Evolutionary conservation across 2,888 invertebrate genomes (phyloP).

Genomic region (Napeogenes sylphis): DNA sequence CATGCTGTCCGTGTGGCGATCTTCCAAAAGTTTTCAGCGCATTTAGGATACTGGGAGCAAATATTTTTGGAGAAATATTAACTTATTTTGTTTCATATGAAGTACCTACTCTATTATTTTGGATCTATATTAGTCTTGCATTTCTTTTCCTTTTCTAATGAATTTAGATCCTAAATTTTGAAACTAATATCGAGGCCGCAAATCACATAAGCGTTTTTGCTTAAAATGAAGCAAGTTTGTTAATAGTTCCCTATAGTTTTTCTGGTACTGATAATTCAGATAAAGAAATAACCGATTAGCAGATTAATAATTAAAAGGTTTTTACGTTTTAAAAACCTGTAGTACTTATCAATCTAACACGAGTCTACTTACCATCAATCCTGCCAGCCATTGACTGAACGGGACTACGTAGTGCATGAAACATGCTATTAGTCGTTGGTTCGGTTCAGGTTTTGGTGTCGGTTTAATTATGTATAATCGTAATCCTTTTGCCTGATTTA

Average conservation of each 20-base stretch:
- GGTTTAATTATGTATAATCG: conserved; percentile 12
- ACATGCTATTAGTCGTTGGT: conserved; percentile 44
- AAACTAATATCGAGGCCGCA: no score
- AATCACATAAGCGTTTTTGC: no score
- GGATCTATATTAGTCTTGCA: not conserved
- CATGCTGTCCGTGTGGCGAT: conserved; percentile 54
- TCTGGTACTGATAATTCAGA: no score
- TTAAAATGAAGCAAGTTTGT: no score
- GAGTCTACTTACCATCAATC: conserved; percentile 2
- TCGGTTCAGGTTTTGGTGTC: conserved; percentile 5
- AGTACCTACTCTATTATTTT: not conserved
- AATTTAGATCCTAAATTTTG: no score
- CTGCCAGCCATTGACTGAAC: conserved; percentile 10
- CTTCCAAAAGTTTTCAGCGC: conserved; percentile 42
- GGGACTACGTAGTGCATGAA: conserved; percentile 35
- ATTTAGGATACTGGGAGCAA: conserved; percentile 11
- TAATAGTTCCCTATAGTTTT: no score
- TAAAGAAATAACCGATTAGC: no score
- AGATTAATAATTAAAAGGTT: not conserved
- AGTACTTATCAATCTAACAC: not conserved
- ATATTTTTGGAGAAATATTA: not conserved
- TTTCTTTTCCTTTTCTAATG: no score
- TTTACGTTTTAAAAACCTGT: not conserved
- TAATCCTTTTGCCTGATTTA: conserved; percentile 6
- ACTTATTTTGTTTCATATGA: not conserved